Evolutionary conservation across 2,888 invertebrate genomes (phyloP), one percentile per base, ranked within the genome.

Genomic region (Tribolium freemani): DNA sequence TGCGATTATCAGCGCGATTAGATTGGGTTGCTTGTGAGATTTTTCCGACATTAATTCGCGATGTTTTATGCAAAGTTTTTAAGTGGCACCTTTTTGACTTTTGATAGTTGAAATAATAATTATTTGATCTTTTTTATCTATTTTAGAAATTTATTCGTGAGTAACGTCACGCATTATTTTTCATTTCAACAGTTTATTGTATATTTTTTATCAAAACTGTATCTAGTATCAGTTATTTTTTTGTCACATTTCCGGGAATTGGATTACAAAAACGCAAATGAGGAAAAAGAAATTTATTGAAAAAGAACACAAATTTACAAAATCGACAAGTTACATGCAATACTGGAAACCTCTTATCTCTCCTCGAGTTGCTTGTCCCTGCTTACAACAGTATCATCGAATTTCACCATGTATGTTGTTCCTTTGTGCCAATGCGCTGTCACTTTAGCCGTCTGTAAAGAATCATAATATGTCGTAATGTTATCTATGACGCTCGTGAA

Each of bases 341-440:
- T 21, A 21, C 21, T 3, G 3, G 31, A 2, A 38, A 3, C 31
- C 31, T 38, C 31, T 90, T 91, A 94, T 87, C 94, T 91, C 77
- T 96, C 96, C 88, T 97, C 97, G 74, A 97, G 87, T 80, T 95
- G 94, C 85, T 97, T 97, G 84, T 98, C 97, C 80, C 97, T 90
- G 2, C 93, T 89, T 79, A 97, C 94, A 61, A 98, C 97, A 31
- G 93, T 91, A 84, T 98, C 97, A 79, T 98, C 98, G 87, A 98
- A 98, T 87, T 97, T 97, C 5, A 99, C 97, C 96, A 99, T 97
- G 85, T 98, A 99, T 0, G 99, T 98, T 5, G 99, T 99, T 46
- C 98, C 99, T 86, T 99, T 98, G 86, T 99, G 99, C 98, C 98
- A 99, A 86, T 99, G 98, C 0, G 98, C 98, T 0, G 98, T 95